Percentiles rank a stretch among this genome's conserved stretches.
Conservation (phyloP, 2,888 invertebrate genomes). For the Merodon equestris region DNA sequence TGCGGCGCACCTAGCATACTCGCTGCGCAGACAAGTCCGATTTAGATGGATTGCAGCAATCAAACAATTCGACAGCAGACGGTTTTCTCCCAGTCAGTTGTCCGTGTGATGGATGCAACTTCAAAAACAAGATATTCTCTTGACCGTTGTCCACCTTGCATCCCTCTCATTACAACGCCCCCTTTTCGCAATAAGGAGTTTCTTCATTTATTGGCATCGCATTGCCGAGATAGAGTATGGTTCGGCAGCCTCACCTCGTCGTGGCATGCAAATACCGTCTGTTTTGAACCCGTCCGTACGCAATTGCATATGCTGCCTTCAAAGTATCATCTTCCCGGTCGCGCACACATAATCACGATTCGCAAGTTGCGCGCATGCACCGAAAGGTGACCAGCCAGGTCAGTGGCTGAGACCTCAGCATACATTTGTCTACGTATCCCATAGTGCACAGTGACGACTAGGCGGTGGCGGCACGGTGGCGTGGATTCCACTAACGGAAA, state of each 20-base stretch:
- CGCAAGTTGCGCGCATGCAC: constrained; percentile 27
- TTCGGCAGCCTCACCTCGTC: constrained; percentile 52
- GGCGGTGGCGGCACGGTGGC: constrained; percentile 19
- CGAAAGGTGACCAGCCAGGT: constrained; percentile 65
- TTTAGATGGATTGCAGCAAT: constrained; percentile 68
- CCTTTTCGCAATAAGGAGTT: constrained; percentile 38
- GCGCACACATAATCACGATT: background rate
- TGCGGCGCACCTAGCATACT: constrained; percentile 59
- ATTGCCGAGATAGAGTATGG: constrained; percentile 17
- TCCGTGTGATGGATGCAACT: constrained; percentile 50
- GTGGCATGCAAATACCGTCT: constrained; percentile 64
- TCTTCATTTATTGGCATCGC: constrained; percentile 63
- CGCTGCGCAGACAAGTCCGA: constrained; percentile 58
- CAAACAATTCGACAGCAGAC: constrained; percentile 65
- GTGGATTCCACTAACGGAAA: constrained; percentile 67
- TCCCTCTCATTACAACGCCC: constrained; percentile 40
- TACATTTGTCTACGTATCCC: constrained; percentile 64
- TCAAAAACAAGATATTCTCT: constrained; percentile 51
- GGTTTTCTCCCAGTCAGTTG: constrained; percentile 48
- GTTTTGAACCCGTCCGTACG: constrained; percentile 64
- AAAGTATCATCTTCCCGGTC: constrained; percentile 57
- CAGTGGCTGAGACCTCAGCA: constrained; percentile 49
- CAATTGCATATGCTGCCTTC: constrained; percentile 55
- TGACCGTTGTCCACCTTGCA: constrained; percentile 57
- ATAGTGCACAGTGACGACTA: constrained; percentile 59